phyloP scores from a whole-genome alignment of 2,797 vertebrate genomes.

The Liparis tanakae region DNA sequence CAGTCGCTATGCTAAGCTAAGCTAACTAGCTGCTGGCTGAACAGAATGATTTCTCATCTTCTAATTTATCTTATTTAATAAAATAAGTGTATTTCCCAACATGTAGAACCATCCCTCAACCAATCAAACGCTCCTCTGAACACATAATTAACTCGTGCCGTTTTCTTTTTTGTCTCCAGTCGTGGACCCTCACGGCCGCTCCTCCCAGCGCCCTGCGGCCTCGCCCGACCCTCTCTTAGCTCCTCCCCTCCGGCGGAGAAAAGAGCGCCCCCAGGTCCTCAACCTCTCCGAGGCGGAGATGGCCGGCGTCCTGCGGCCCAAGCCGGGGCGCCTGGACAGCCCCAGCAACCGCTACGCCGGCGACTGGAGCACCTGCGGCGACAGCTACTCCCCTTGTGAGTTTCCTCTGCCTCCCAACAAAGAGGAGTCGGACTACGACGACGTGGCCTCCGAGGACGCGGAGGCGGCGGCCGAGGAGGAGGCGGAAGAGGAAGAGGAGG shows the following conservation, averaged over 20 bases:
- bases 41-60: neutral
- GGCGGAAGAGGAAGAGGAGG: constrained; percentile 43
- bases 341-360: constrained; percentile 98
- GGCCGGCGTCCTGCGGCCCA: constrained; percentile 87
- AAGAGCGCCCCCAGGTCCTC: constrained; percentile 91
- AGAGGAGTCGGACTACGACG: constrained; percentile 90
- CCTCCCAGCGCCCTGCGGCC: constrained; percentile 48
- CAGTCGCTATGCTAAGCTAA: constrained; percentile 8
- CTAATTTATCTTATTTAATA: neutral
- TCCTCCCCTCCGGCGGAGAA: constrained; percentile 86
- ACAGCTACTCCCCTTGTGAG: constrained; percentile 84
- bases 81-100: constrained; percentile 14
- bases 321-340: constrained; percentile 90
- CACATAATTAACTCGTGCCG: constrained; percentile 42
- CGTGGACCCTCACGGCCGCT: constrained; percentile 78
- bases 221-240: constrained; percentile 49
- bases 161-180: constrained; percentile 73
- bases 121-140: neutral
- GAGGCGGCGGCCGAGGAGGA: constrained; percentile 74
- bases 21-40: neutral
- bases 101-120: neutral
- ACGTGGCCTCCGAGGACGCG: constrained; percentile 87
- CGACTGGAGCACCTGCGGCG: constrained; percentile 94
- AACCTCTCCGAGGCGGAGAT: constrained; percentile 85
- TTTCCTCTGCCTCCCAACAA: constrained; percentile 58